phyloP scores from a whole-genome alignment of 2,888 invertebrate species.

The Amblyteles armatorius region DNA sequence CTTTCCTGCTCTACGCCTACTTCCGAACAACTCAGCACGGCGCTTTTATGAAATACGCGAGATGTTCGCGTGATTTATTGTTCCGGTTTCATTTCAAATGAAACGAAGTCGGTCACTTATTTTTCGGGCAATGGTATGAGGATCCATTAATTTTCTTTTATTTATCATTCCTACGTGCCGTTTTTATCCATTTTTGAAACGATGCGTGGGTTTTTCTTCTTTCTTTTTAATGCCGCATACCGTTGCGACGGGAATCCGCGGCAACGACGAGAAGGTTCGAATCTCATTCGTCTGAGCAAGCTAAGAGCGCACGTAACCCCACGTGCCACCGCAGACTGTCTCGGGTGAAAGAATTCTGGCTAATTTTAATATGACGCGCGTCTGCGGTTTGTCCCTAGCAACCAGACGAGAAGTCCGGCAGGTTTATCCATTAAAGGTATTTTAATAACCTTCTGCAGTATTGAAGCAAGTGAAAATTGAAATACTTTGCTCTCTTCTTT shows the following conservation, averaged over 20 bases:
- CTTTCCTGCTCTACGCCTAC: slow-evolving; percentile 16
- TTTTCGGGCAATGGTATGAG: neutral
- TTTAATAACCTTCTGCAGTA: neutral
- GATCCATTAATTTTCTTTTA: neutral
- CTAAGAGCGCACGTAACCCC: slow-evolving; percentile 11
- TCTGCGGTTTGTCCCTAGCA: slow-evolving; percentile 7
- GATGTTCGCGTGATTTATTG: slow-evolving; percentile 20
- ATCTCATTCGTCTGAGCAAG: slow-evolving; percentile 6
- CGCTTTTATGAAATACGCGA: neutral
- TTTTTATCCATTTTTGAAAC: neutral
- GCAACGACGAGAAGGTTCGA: slow-evolving; percentile 5
- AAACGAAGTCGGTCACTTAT: neutral
- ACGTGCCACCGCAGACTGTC: slow-evolving; percentile 19
- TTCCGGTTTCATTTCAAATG: neutral
- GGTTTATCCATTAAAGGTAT: slow-evolving; percentile 10
- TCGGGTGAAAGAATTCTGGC: slow-evolving; percentile 51
- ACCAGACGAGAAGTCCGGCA: neutral
- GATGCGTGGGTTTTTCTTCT: neutral
- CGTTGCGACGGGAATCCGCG: neutral
- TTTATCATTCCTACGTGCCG: slow-evolving; percentile 1
- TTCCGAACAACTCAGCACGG: slow-evolving; percentile 10
- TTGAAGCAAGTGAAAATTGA: neutral
- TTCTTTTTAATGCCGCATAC: neutral
- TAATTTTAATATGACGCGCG: slow-evolving; percentile 65
- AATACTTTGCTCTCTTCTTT: neutral